A percentile compares a stretch with the other conserved stretches of the same genome.
Conservation (phyloP, 2,113 vertebrate genomes). For the Hydrochoerus hydrochaeris region DNA sequence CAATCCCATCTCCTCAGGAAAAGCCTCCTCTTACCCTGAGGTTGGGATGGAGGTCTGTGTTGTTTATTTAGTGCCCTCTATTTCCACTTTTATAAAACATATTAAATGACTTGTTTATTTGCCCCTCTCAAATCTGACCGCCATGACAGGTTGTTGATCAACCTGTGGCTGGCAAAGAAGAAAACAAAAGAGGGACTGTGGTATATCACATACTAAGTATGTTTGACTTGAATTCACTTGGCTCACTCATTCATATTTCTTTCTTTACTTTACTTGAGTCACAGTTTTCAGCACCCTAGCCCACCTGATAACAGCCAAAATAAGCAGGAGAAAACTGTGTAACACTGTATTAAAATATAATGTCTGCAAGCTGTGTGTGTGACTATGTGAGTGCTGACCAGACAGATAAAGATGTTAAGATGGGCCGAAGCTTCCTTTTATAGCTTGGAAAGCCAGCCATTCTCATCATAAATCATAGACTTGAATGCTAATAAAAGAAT, state of each 20-base stretch:
- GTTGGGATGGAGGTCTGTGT: background rate
- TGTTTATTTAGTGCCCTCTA: background rate
- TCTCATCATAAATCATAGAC: background rate
- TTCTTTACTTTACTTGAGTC: background rate
- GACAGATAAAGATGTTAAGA: background rate
- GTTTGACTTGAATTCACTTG: background rate
- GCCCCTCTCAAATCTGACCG: constrained; percentile 25
- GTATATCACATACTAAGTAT: background rate
- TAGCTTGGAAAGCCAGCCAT: background rate
- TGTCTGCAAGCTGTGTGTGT: background rate
- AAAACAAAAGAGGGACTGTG: background rate
- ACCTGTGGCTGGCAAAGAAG: background rate
- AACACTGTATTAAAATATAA: background rate
- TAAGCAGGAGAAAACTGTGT: background rate
- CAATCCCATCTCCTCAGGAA: background rate
- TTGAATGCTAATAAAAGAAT: background rate
- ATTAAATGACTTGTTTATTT: background rate
- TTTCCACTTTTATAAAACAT: background rate
- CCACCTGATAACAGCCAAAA: background rate
- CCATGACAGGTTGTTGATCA: background rate
- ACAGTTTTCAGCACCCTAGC: background rate
- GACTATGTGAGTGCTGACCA: background rate
- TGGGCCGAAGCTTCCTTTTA: background rate
- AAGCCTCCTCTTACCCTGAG: background rate
- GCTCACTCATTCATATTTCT: background rate